phyloP scores from a whole-genome alignment of 2,888 invertebrate genomes.

The Hypselothyrea guttata region DNA sequence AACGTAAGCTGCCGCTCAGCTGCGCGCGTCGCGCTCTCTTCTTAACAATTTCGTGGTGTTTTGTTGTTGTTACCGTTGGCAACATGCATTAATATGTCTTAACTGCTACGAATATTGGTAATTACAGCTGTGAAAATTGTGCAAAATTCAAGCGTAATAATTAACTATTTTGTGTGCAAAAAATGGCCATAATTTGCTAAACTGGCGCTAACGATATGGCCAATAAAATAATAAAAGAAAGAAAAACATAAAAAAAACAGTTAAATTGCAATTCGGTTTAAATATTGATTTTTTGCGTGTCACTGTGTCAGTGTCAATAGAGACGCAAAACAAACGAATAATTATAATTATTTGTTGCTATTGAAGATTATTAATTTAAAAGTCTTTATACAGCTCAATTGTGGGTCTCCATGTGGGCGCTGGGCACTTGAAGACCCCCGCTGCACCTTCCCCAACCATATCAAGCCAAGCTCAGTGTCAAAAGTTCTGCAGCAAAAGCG shows the following conservation, averaged over 20 bases:
- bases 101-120: constrained; percentile 61
- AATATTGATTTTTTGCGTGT: constrained; percentile 56
- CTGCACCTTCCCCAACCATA: neutral
- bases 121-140: constrained; percentile 50
- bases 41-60: constrained; percentile 15
- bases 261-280: constrained; percentile 63
- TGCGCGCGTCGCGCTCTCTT: constrained; percentile 65
- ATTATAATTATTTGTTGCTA: neutral
- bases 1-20: constrained; percentile 57
- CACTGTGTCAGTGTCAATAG: constrained; percentile 68
- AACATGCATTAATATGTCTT: constrained; percentile 47
- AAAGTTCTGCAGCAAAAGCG: constrained; percentile 41
- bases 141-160: constrained; percentile 31
- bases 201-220: constrained; percentile 19
- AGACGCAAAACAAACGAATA: constrained; percentile 22
- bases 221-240: no score
- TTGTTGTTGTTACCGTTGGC: constrained; percentile 59
- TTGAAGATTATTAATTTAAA: constrained; percentile 30
- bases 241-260: constrained; percentile 29
- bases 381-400: constrained; percentile 41
- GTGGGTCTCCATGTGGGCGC: constrained; percentile 51
- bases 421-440: constrained; percentile 33
- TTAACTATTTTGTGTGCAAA: constrained; percentile 13
- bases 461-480: constrained; percentile 58
- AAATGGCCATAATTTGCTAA: constrained; percentile 22